Evolutionary conservation across 1,140 invertebrate species (phyloP).

Genomic region (Branchinecta lindahli): DNA sequence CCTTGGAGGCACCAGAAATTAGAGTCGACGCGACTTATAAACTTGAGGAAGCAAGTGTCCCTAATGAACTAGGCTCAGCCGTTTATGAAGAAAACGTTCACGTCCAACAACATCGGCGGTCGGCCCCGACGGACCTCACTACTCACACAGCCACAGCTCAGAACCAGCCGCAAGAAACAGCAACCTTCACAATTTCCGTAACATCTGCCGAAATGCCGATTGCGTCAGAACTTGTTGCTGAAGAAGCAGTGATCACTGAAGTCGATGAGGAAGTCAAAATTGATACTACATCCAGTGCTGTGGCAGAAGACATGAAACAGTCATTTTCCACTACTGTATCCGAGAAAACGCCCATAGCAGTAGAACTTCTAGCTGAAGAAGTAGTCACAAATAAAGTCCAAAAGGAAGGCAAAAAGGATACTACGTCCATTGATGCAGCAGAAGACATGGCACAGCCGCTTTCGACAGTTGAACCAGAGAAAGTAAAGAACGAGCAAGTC

Average conservation of each 20-base stretch:
- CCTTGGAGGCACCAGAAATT: too few species aligned
- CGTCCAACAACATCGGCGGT: too few species aligned
- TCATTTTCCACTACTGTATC: background rate
- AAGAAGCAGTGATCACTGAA: slow-evolving; percentile 7
- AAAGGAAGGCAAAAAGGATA: slow-evolving; percentile 6
- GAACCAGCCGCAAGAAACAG: background rate
- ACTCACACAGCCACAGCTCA: background rate
- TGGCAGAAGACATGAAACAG: background rate
- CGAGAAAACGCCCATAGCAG: background rate
- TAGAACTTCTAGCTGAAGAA: background rate
- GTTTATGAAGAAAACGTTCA: too few species aligned
- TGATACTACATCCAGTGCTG: background rate
- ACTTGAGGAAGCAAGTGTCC: too few species aligned
- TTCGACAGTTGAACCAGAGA: background rate
- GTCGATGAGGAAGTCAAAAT: background rate
- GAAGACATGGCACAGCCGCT: background rate
- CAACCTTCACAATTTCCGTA: background rate
- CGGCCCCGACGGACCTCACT: background rate
- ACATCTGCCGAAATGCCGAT: background rate
- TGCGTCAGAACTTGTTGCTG: too few species aligned
- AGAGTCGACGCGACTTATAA: too few species aligned
- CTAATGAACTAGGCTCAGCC: too few species aligned
- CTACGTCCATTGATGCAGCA: background rate
- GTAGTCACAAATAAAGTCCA: background rate
- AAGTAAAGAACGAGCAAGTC: background rate